Base-by-base conservation (phyloP, 92 coral and sea anemone species). In the Micromussa lordhowensis region DNA sequence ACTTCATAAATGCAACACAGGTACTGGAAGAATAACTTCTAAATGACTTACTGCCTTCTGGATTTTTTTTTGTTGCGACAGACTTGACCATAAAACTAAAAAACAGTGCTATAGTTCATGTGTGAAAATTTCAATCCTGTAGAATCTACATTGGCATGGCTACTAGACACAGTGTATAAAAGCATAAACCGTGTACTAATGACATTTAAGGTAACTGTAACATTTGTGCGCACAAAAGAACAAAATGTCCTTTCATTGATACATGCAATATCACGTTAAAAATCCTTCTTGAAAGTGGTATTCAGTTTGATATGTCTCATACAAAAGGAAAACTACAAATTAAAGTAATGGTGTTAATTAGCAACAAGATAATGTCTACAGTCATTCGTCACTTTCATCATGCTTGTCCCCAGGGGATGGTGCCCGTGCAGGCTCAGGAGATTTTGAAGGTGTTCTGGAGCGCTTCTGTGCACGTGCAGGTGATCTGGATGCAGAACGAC, bases 401-500 rank as follows among this genome's bases (percentile, higher is more conserved):
- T 12, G 89, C 63, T 49, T 86, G 18, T 78, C 89, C 30, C 49
- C 82, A 38, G 89, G 83, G 29, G 89, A 77, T 38, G 83, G 77
- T 6, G 57, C 82, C 48, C 83, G 55, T 12, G 75, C 75, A 44
- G 89, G 75, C 7, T 51, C 59, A 12, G 89, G 89, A 44, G 89
- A 86, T 29, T 51, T 77, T 13, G 81, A 77, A 10, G 77, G 89
- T 22, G 89, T 75, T 31, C 89, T 75, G 29, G 89, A 86, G 6
- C 15, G 81, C 78, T 61, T 84, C 72, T 74, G 80, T 21, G n/a
- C 80, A 40, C 84, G 93, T 51, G 77, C 87, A 30, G 93, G 93
- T 21, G 94, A 83, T 79, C 88, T 76, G 21, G 95, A 92, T 1
- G 86, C 55, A 12, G 95, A 93, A 19, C 92, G 91, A 80, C 95